phyloP scores from a whole-genome alignment of 2,113 vertebrate genomes.

The Glareola pratincola region DNA sequence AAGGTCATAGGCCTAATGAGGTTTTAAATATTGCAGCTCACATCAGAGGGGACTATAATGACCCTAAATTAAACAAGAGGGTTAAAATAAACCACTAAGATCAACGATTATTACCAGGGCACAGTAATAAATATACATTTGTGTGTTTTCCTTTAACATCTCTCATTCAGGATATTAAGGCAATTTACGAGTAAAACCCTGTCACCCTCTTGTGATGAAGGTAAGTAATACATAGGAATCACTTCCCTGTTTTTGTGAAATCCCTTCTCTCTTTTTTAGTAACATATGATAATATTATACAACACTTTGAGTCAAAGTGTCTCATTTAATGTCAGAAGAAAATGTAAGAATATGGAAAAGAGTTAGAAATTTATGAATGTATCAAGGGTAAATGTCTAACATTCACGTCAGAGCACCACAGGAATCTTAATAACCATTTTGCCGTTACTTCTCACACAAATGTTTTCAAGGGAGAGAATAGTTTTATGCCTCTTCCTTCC shows the following conservation, averaged over 20 bases:
- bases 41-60: background rate
- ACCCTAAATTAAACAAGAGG: background rate
- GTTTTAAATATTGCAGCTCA: conserved; percentile 32
- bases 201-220: background rate
- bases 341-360: background rate
- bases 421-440: background rate
- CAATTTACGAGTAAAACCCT: background rate
- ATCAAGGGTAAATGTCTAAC: background rate
- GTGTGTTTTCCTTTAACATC: background rate
- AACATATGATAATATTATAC: background rate
- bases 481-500: background rate
- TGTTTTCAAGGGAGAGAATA: background rate
- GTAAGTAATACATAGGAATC: background rate
- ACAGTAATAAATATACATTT: background rate
- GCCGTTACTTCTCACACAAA: background rate
- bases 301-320: background rate
- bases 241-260: background rate
- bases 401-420: background rate
- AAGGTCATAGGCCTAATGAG: conserved; percentile 4
- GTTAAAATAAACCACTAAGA: background rate
- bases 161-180: background rate
- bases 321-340: background rate
- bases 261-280: background rate
- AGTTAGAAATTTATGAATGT: background rate
- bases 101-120: background rate